These are phyloP conservation scores for Loripinus fragilis DNA, from an alignment of 2,888 invertebrate species.

Conservation along the genomic window DNA sequence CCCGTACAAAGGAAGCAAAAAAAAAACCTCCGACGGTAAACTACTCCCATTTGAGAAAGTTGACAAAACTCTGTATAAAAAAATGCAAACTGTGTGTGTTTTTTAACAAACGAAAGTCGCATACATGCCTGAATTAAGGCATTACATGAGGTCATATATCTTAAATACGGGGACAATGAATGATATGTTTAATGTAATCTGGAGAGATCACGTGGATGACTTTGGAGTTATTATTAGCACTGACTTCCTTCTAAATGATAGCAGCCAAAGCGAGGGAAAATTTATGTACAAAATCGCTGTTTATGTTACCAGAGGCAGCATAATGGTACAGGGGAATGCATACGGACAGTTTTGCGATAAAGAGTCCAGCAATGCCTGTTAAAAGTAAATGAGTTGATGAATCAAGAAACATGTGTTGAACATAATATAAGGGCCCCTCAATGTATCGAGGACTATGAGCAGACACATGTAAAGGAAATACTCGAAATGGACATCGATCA, in stretches of 20 bases:
- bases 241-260: neutral
- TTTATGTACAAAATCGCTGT: neutral
- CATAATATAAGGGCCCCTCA: too few species aligned
- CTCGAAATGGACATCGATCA: too few species aligned
- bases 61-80: neutral
- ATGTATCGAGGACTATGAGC: neutral
- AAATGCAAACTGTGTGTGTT: too few species aligned
- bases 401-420: neutral
- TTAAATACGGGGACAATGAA: neutral
- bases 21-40: constrained; percentile 5
- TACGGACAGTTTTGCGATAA: neutral
- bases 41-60: neutral
- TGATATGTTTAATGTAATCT: neutral
- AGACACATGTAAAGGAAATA: too few species aligned
- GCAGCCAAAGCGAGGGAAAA: neutral
- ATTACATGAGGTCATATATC: neutral
- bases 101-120: neutral
- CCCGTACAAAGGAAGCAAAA: neutral
- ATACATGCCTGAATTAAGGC: constrained; percentile 7
- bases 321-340: neutral
- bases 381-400: neutral
- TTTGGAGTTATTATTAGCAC: neutral
- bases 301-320: neutral
- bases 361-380: neutral
- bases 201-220: constrained; percentile 8